These are phyloP conservation scores for Ricordea florida DNA, from an alignment of 92 coral and sea anemone species.

Conservation along the genomic window DNA sequence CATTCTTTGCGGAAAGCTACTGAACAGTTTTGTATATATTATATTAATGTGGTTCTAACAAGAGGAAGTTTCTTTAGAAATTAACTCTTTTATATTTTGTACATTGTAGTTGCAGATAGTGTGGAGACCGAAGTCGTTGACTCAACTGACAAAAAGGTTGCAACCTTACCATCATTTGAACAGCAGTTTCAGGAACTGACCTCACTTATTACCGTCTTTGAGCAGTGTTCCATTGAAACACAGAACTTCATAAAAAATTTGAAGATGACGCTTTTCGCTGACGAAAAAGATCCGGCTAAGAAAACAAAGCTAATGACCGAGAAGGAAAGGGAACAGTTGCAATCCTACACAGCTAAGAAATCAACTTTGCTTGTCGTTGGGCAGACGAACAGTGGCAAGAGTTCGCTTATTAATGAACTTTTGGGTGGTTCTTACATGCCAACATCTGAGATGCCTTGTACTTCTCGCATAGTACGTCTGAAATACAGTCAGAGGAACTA, in stretches of 20 bases:
- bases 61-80: too few relatives aligned
- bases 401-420: slow-evolving; percentile 71
- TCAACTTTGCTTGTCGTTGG: slow-evolving; percentile 68
- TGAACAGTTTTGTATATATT: too few relatives aligned
- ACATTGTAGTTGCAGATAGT: background rate
- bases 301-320: slow-evolving; percentile 40
- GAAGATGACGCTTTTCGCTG: background rate
- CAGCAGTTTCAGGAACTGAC: slow-evolving; percentile 59
- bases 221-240: slow-evolving; percentile 32
- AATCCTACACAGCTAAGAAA: slow-evolving; percentile 39
- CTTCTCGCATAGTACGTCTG: slow-evolving; percentile 70
- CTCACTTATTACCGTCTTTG: slow-evolving; percentile 46
- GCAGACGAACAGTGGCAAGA: slow-evolving; percentile 77
- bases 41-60: too few relatives aligned
- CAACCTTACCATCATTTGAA: slow-evolving; percentile 29
- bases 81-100: too few relatives aligned
- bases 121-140: background rate
- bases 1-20: too few relatives aligned
- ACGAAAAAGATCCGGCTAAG: slow-evolving; percentile 27
- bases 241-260: slow-evolving; percentile 28
- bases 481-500: slow-evolving; percentile 57
- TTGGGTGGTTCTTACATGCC: slow-evolving; percentile 68
- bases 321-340: slow-evolving; percentile 39
- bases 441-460: slow-evolving; percentile 71
- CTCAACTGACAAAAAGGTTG: background rate